These are phyloP conservation scores for Drosophila mimica DNA, from an alignment of 2,888 invertebrate genomes.

Conservation along the genomic window DNA sequence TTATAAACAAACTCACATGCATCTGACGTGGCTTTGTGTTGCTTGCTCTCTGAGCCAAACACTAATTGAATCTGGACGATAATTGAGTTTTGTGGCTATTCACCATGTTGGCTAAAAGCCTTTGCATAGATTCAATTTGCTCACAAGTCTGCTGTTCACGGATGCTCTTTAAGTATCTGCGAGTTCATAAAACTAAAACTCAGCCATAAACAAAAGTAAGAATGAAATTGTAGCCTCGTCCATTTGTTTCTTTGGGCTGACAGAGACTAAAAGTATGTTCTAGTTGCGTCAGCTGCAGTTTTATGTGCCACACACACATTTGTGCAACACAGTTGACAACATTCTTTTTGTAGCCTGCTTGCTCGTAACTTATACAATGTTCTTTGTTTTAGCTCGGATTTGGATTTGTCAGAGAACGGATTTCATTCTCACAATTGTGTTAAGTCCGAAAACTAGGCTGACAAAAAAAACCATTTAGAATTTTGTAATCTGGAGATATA, in stretches of 20 bases:
- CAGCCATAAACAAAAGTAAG: slow-evolving; percentile 2
- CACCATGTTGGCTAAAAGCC: slow-evolving; percentile 33
- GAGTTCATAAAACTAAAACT: slow-evolving; percentile 6
- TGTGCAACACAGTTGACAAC: slow-evolving; percentile 31
- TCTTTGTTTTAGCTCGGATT: slow-evolving; percentile 15
- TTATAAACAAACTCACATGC: background rate
- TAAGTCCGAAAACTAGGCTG: background rate
- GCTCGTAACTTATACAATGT: background rate
- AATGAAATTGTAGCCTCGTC: background rate
- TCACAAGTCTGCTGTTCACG: background rate
- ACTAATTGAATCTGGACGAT: slow-evolving; percentile 48
- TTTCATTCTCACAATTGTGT: background rate
- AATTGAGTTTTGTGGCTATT: slow-evolving; percentile 46
- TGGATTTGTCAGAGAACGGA: background rate
- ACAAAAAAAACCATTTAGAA: background rate
- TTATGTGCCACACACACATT: slow-evolving; percentile 46
- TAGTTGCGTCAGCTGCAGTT: slow-evolving; percentile 56
- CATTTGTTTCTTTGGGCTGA: background rate
- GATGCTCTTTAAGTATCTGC: slow-evolving; percentile 2
- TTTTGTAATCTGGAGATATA: background rate
- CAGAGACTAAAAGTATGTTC: slow-evolving; percentile 53
- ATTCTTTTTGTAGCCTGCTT: slow-evolving; percentile 6
- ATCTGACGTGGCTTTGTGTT: slow-evolving; percentile 2
- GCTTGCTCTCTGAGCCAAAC: slow-evolving; percentile 1
- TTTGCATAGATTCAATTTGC: slow-evolving; percentile 35